phyloP scores from a whole-genome alignment of 2,797 vertebrate genomes.

The Pogonophryne albipinna region DNA sequence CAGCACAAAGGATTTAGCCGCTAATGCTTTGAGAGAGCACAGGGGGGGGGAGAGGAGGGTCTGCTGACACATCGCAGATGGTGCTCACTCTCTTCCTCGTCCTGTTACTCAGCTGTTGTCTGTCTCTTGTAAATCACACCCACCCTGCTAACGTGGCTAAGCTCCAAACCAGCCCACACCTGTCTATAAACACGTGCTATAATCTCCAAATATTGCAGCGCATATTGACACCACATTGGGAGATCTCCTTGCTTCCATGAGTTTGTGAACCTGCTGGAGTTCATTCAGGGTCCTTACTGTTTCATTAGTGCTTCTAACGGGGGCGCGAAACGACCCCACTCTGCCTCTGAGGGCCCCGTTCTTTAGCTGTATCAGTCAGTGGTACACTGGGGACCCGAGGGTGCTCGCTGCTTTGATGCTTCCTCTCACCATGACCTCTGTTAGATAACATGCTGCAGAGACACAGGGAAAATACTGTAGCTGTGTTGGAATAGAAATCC shows the following conservation, averaged over 20 bases:
- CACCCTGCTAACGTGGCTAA: slow-evolving; percentile 53
- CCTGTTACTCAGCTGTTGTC: slow-evolving; percentile 74
- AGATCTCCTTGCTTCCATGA: slow-evolving; percentile 14
- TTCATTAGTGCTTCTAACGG: slow-evolving; percentile 51
- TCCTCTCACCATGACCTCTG: slow-evolving; percentile 74
- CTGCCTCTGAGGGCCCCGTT: slow-evolving; percentile 64
- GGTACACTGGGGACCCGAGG: slow-evolving; percentile 68
- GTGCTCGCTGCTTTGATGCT: slow-evolving; percentile 74
- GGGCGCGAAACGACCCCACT: slow-evolving; percentile 60
- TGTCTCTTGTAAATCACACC: slow-evolving; percentile 70
- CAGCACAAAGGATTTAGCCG: slow-evolving; percentile 84
- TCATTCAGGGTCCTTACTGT: slow-evolving; percentile 54
- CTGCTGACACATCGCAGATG: slow-evolving; percentile 82
- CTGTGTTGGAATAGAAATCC: slow-evolving; percentile 44
- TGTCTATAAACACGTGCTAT: slow-evolving; percentile 37
- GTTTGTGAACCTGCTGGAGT: slow-evolving; percentile 35
- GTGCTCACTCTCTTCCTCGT: slow-evolving; percentile 62
- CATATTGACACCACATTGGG: not conserved
- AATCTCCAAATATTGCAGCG: not conserved
- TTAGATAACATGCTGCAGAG: slow-evolving; percentile 78
- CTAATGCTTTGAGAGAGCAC: slow-evolving; percentile 79
- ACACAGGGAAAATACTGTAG: slow-evolving; percentile 19
- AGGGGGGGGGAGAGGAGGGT: slow-evolving; percentile 35
- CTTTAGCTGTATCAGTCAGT: slow-evolving; percentile 72
- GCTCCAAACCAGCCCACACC: slow-evolving; percentile 28